phyloP scores from a whole-genome alignment of 1,140 invertebrate genomes.

The Sinonovacula constricta region DNA sequence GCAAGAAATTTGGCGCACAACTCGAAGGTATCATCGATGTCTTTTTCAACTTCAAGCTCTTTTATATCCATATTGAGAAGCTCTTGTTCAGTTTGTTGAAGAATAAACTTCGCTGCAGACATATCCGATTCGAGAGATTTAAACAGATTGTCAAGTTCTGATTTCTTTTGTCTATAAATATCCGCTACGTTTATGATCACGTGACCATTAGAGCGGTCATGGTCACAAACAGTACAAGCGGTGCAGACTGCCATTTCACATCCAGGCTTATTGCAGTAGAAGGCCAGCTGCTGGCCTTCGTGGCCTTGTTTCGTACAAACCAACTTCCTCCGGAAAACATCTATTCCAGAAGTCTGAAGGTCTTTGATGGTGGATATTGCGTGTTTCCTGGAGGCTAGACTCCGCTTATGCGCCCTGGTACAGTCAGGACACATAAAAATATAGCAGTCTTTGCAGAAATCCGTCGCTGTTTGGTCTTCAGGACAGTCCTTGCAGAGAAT shows the following conservation, averaged over 20 bases:
- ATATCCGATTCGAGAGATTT: slow-evolving; percentile 48
- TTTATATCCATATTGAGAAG: slow-evolving; percentile 61
- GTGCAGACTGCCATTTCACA: slow-evolving; percentile 58
- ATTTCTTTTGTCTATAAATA: slow-evolving; percentile 46
- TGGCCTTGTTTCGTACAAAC: slow-evolving; percentile 56
- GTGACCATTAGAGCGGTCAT: slow-evolving; percentile 56
- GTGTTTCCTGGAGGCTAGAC: slow-evolving; percentile 57
- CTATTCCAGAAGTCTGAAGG: slow-evolving; percentile 49
- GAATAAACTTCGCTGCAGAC: slow-evolving; percentile 48
- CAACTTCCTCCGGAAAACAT: slow-evolving; percentile 53
- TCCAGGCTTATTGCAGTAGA: slow-evolving; percentile 55
- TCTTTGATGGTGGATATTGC: slow-evolving; percentile 48
- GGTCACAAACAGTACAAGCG: slow-evolving; percentile 57
- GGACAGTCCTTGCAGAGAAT: slow-evolving; percentile 62
- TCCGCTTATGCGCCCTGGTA: slow-evolving; percentile 52
- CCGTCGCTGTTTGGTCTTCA: slow-evolving; percentile 55
- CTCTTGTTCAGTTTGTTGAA: slow-evolving; percentile 60
- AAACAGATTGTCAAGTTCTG: slow-evolving; percentile 52
- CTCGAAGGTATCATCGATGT: slow-evolving; percentile 54
- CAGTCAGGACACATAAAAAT: slow-evolving; percentile 62
- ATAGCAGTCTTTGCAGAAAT: slow-evolving; percentile 62
- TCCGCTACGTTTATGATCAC: slow-evolving; percentile 54
- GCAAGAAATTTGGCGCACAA: slow-evolving; percentile 49
- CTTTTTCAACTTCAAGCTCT: slow-evolving; percentile 61
- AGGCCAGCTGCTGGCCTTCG: slow-evolving; percentile 55